phyloP scores from a whole-genome alignment of 1,140 invertebrate species.

The Hylaeus volcanicus region DNA sequence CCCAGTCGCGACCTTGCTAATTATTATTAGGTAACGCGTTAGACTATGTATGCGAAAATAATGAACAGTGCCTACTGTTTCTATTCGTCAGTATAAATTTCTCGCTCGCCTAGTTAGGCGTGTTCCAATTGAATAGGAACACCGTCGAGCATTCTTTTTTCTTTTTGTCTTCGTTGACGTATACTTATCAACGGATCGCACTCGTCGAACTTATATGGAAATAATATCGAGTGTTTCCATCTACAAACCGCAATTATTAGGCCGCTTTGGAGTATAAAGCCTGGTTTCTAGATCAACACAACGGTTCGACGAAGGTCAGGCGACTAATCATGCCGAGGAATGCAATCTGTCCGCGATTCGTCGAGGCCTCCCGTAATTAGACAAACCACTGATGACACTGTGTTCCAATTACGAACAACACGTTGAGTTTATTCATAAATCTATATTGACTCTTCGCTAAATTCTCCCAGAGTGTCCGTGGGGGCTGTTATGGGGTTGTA shows the following conservation, averaged over 20 bases:
- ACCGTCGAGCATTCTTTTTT: too few species aligned
- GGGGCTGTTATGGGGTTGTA: too few species aligned
- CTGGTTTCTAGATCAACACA: conserved; percentile 24
- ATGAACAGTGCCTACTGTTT: too few species aligned
- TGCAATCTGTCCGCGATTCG: conserved; percentile 37
- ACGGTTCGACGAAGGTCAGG: conserved; percentile 50
- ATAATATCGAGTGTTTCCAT: conserved; percentile 8
- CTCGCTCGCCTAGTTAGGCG: too few species aligned
- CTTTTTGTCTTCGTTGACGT: too few species aligned
- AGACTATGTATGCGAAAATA: too few species aligned
- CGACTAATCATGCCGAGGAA: conserved; percentile 60
- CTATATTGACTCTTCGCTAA: background rate
- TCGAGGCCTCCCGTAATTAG: conserved; percentile 10
- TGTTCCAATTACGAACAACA: background rate
- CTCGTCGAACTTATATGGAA: background rate
- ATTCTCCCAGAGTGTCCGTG: background rate
- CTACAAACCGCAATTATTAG: background rate
- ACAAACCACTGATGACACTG: background rate
- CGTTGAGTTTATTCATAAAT: background rate
- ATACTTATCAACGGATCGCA: background rate
- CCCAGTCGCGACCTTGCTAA: too few species aligned
- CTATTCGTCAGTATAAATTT: too few species aligned
- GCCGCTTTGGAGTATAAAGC: background rate
- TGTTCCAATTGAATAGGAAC: too few species aligned
- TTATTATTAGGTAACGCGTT: too few species aligned